Base-by-base conservation (phyloP, 1,140 invertebrate species). In the Caenorhabditis brenneri region DNA sequence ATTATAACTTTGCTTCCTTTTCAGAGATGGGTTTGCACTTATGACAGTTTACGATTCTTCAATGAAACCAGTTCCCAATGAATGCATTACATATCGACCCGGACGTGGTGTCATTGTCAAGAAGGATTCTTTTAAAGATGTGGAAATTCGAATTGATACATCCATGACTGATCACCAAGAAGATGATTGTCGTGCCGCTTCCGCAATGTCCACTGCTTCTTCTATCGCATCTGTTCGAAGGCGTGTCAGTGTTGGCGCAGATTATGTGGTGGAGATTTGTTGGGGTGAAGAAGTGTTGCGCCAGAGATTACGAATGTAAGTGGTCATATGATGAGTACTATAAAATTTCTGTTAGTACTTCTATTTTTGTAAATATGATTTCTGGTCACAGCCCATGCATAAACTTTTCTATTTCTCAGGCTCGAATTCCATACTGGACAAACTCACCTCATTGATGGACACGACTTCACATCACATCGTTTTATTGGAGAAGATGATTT, bases 91-190 rank as follows among this genome's bases (percentile, higher is more conserved):
- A 3, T 74, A 36, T 24, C 4, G 16, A 2, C 65, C 65, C 22
- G 36, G 36, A 1, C n/a, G n/a, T 12, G 65, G 65, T 0, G 5
- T 42, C n/a, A 19, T 74, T 31, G n/a, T 74, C 15, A 10, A 22
- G 16, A 74, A 27, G 42, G 7, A 74, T 7, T 22, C 9, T 0
- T 33, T 42, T 10, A 74, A 42, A n/a, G 29, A 12, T 3, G 15
- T 74, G 42, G 65, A 74, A 22, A 22, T 74, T 42, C 65, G 36
- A 31, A 74, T 74, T 24, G 65, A 74, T 46, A 4, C 65, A n/a
- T 74, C 36, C 6, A 42, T 16, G 42, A 15, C 19, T 74, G 65
- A 46, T 42, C 65, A 42, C 24, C 15, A 42, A 3, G 65, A 42
- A 10, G 65, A 74, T 10, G 19, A 39, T 24, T 5, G 33, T 24